These are phyloP conservation scores for Vannuccia rotundouncinata DNA, from an alignment of 2,888 invertebrate genomes.

Conservation along the genomic window DNA sequence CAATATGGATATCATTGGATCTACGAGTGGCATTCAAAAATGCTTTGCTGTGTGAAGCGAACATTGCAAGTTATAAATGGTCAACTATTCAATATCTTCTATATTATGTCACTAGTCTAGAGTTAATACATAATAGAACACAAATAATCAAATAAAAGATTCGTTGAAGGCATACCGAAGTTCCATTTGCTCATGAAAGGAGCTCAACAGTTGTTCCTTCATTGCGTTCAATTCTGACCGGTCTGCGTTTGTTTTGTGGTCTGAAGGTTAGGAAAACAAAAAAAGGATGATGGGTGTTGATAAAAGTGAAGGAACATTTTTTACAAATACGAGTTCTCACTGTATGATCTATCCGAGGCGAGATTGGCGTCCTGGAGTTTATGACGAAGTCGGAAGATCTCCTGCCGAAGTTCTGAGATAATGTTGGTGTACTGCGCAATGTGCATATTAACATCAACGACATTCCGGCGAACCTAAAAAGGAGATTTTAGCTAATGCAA, in stretches of 20 bases:
- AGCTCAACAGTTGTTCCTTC: conserved; percentile 75
- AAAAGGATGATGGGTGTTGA: background rate
- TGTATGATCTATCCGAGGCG: background rate
- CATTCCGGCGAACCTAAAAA: conserved; percentile 63
- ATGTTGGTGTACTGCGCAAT: conserved; percentile 77
- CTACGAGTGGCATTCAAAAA: background rate
- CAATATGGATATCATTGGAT: background rate
- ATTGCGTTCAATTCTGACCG: conserved; percentile 58
- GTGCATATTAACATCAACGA: conserved; percentile 67
- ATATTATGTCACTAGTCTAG: background rate
- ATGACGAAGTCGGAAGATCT: conserved; percentile 61
- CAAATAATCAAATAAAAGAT: background rate
- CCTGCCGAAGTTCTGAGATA: conserved; percentile 73
- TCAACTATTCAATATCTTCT: too few relatives aligned
- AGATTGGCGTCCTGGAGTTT: conserved; percentile 44
- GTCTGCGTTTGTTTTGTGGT: conserved; percentile 39
- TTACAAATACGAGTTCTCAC: background rate
- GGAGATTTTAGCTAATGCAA: too few relatives aligned
- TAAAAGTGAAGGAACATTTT: too few relatives aligned
- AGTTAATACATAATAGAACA: background rate
- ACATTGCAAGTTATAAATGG: background rate
- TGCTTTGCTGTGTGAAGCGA: background rate
- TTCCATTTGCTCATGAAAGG: conserved; percentile 87
- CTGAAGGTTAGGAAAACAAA: background rate
- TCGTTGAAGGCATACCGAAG: too few relatives aligned